A percentile compares a stretch with the other conserved stretches of the same genome.
Evolutionary conservation across 2,888 invertebrate species (phyloP).

Genomic region (Magallana nippona): DNA sequence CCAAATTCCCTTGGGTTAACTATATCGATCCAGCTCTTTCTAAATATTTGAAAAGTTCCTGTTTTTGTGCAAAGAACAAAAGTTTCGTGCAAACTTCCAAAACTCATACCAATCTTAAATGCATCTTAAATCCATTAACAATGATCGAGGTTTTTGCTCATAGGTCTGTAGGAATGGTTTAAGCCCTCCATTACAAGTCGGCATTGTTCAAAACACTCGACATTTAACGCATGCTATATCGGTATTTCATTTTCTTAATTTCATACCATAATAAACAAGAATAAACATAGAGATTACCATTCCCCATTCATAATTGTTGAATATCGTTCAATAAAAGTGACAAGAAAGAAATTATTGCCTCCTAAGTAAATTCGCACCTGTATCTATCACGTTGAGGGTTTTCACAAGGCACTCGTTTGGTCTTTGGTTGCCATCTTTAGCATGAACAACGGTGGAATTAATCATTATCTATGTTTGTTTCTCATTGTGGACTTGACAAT

Average conservation of each 20-base stretch:
- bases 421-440: constrained; percentile 31
- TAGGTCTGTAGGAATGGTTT: constrained; percentile 25
- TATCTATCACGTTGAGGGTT: constrained; percentile 26
- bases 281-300: constrained; percentile 33
- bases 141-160: constrained; percentile 27
- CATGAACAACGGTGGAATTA: constrained; percentile 31
- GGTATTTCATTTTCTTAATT: constrained; percentile 46
- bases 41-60: constrained; percentile 1
- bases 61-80: constrained; percentile 27
- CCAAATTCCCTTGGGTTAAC: constrained; percentile 14
- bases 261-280: constrained; percentile 39
- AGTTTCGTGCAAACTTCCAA: constrained; percentile 26
- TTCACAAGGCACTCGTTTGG: constrained; percentile 15
- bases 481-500: constrained; percentile 33
- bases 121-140: constrained; percentile 33
- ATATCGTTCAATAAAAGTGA: constrained; percentile 45
- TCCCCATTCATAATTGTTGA: constrained; percentile 28
- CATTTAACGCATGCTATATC: constrained; percentile 39
- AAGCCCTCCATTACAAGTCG: constrained; percentile 16
- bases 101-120: constrained; percentile 35
- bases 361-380: constrained; percentile 42
- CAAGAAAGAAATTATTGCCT: constrained; percentile 34
- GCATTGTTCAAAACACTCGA: constrained; percentile 7
- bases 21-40: constrained; percentile 18
- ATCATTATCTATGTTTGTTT: constrained; percentile 33